Percentiles rank a stretch among this genome's conserved stretches.
phyloP scores from a whole-genome alignment of 2,888 invertebrate genomes.

The Drosophila austrosaltans region DNA sequence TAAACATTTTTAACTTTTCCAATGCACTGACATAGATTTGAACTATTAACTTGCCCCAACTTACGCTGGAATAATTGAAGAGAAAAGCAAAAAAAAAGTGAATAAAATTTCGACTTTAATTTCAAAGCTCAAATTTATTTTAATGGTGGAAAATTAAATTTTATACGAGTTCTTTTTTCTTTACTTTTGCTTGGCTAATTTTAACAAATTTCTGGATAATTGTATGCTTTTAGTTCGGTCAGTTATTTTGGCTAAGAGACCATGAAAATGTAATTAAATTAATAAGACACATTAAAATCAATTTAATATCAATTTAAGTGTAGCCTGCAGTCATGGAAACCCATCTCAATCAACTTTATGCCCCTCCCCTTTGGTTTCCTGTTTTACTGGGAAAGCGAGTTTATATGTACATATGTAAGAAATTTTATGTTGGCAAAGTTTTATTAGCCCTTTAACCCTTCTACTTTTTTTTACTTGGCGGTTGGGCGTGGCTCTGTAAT shows the following conservation, averaged over 20 bases:
- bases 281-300: conserved; percentile 64
- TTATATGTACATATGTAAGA: conserved; percentile 36
- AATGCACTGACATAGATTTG: too few species aligned
- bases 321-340: conserved; percentile 34
- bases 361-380: not conserved
- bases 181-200: not conserved
- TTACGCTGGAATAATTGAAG: not conserved
- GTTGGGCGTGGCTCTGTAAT: conserved; percentile 41
- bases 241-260: conserved; percentile 9
- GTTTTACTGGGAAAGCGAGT: conserved; percentile 13
- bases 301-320: conserved; percentile 56
- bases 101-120: not conserved
- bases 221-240: not conserved
- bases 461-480: conserved; percentile 5
- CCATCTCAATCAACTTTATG: not conserved
- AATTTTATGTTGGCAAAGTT: conserved; percentile 64
- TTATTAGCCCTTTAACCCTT: conserved; percentile 53
- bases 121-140: not conserved
- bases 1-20: too few species aligned
- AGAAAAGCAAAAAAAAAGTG: not conserved
- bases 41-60: too few species aligned
- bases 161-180: not conserved
- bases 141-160: not conserved
- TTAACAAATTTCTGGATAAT: not conserved
- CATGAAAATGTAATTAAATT: conserved; percentile 60